Percentiles rank a stretch among this genome's conserved stretches.
Conservation (phyloP, 2,113 vertebrate genomes). For the Chiloscyllium plagiosum region DNA sequence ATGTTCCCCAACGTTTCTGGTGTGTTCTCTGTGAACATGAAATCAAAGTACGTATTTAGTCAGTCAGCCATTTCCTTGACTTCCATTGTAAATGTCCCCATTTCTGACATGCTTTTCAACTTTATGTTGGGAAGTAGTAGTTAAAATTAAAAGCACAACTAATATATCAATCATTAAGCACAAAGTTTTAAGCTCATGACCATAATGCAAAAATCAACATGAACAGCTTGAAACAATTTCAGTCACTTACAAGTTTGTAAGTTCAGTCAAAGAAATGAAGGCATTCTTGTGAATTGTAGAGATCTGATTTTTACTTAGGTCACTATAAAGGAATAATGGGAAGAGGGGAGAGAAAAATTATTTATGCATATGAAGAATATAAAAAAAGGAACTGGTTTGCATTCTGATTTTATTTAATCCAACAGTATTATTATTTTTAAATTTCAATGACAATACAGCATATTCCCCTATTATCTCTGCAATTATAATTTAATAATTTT, state of each 20-base stretch:
- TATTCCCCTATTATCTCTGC: background rate
- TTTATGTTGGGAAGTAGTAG: background rate
- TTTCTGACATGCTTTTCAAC: background rate
- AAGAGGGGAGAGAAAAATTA: slow-evolving; percentile 16
- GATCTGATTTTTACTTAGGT: slow-evolving; percentile 88
- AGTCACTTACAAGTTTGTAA: slow-evolving; percentile 86
- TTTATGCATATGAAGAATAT: background rate
- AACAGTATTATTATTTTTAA: background rate
- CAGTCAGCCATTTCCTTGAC: no score
- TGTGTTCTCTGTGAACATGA: no score
- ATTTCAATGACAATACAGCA: background rate
- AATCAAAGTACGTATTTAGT: no score
- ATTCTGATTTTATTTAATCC: background rate
- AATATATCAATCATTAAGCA: background rate
- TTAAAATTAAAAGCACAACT: background rate
- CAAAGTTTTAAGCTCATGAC: background rate
- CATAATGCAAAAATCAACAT: background rate
- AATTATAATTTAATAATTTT: background rate
- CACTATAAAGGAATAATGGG: slow-evolving; percentile 60
- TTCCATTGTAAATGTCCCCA: no score
- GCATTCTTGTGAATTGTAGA: slow-evolving; percentile 73
- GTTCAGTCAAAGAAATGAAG: slow-evolving; percentile 68
- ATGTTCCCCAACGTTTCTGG: no score
- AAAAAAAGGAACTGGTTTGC: background rate
- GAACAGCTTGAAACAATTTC: background rate